A percentile compares a stretch with the other conserved stretches of the same genome.
Conservation (phyloP, 2,888 invertebrate genomes). For the Microdon myrmicae region DNA sequence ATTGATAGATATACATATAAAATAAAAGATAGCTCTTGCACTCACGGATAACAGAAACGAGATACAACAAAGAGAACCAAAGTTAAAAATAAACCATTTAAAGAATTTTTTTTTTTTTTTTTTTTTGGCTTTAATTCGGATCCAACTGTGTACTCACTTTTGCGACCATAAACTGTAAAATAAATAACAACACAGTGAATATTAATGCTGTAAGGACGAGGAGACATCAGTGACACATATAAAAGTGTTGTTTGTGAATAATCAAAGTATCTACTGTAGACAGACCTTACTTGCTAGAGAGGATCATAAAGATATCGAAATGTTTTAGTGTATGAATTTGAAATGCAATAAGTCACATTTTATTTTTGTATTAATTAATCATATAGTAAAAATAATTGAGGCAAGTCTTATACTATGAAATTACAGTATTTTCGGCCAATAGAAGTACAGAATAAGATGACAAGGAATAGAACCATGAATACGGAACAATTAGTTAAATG, state of each 20-base stretch:
- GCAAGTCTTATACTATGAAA: slow-evolving; percentile 1
- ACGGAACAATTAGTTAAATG: not conserved
- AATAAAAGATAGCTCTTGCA: slow-evolving; percentile 11
- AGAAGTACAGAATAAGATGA: slow-evolving; percentile 16
- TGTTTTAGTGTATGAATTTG: too few relatives aligned
- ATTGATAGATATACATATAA: too few relatives aligned
- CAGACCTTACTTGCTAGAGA: too few relatives aligned
- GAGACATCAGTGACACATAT: too few relatives aligned
- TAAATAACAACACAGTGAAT: slow-evolving; percentile 34
- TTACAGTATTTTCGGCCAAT: not conserved
- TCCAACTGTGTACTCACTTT: slow-evolving; percentile 69
- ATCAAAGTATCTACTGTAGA: too few relatives aligned
- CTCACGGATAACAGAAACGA: slow-evolving; percentile 10
- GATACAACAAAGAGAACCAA: slow-evolving; percentile 1
- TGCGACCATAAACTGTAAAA: slow-evolving; percentile 69
- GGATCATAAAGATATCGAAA: too few relatives aligned
- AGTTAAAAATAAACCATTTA: too few relatives aligned
- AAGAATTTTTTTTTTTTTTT: not conserved
- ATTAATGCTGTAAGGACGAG: too few relatives aligned
- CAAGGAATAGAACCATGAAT: slow-evolving; percentile 1
- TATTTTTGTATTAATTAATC: too few relatives aligned
- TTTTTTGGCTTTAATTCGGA: not conserved
- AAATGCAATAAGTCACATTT: too few relatives aligned
- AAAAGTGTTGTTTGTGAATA: too few relatives aligned
- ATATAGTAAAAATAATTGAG: slow-evolving; percentile 24